A percentile compares a stretch with the other conserved stretches of the same genome.
These are phyloP conservation scores for Pristionchus maxplancki DNA, from an alignment of 2,888 invertebrate species.

Conservation along the genomic window DNA sequence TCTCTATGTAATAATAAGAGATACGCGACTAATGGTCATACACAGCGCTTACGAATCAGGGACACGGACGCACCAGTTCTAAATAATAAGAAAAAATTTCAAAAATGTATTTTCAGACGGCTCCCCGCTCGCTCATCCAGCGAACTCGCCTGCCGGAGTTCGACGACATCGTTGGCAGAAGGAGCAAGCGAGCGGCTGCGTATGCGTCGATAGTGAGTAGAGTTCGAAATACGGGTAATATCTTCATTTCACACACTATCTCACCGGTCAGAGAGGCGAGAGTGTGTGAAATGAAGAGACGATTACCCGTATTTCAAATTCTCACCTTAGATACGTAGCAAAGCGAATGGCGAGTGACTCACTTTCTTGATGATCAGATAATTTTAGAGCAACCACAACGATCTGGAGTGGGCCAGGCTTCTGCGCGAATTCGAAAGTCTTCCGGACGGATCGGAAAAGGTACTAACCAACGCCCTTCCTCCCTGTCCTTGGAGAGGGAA, in stretches of 20 bases:
- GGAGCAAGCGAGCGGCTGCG: not conserved
- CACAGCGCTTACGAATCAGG: too few relatives aligned
- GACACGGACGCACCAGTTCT: too few relatives aligned
- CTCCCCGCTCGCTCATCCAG: slow-evolving; percentile 3
- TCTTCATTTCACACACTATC: not conserved
- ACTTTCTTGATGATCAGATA: not conserved
- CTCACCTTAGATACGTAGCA: not conserved
- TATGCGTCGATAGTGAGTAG: not conserved
- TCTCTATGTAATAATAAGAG: too few relatives aligned
- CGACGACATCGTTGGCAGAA: slow-evolving; percentile 38
- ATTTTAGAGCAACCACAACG: not conserved
- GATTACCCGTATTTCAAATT: too few relatives aligned
- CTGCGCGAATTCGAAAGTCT: slow-evolving; percentile 13
- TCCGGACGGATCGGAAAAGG: slow-evolving; percentile 20
- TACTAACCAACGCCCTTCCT: too few relatives aligned
- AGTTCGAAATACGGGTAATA: too few relatives aligned
- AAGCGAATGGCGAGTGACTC: not conserved
- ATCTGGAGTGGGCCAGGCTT: not conserved
- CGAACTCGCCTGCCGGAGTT: slow-evolving; percentile 24
- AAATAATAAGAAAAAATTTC: not conserved
- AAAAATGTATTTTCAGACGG: not conserved
- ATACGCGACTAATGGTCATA: too few relatives aligned
- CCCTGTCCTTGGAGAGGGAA: not conserved
- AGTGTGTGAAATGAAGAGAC: too few relatives aligned
- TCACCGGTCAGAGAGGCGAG: too few relatives aligned